Conservation (phyloP, 1,140 invertebrate genomes). For the Drosophila cardini region DNA sequence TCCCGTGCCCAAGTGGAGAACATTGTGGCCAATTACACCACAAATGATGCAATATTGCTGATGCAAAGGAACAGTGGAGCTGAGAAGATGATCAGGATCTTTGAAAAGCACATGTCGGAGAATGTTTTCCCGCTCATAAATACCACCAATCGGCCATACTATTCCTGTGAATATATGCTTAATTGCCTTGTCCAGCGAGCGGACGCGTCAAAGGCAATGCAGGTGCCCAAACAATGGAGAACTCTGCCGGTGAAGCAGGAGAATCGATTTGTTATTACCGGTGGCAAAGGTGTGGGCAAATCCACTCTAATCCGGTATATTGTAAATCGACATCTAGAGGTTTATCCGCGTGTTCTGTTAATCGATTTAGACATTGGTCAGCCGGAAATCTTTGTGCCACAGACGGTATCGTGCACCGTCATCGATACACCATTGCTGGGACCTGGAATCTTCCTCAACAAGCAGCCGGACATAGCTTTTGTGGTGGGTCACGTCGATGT, state of each 20-base stretch:
- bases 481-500: slow-evolving; percentile 86
- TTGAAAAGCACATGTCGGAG: slow-evolving; percentile 81
- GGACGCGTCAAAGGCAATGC: slow-evolving; percentile 55
- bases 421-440: slow-evolving; percentile 88
- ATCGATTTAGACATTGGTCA: slow-evolving; percentile 93
- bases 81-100: slow-evolving; percentile 50
- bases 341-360: slow-evolving; percentile 85
- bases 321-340: slow-evolving; percentile 87
- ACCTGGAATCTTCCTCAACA: slow-evolving; percentile 87
- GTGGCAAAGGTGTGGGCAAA: slow-evolving; percentile 91
- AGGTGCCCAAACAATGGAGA: slow-evolving; percentile 76
- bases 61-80: slow-evolving; percentile 62
- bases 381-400: slow-evolving; percentile 89
- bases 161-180: slow-evolving; percentile 65
- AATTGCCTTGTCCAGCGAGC: slow-evolving; percentile 67
- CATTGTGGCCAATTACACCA: slow-evolving; percentile 51
- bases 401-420: slow-evolving; percentile 88
- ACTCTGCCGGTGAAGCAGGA: slow-evolving; percentile 47
- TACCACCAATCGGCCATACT: slow-evolving; percentile 55
- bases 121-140: slow-evolving; percentile 84
- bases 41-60: slow-evolving; percentile 69
- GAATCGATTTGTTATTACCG: slow-evolving; percentile 85
- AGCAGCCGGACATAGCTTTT: slow-evolving; percentile 76
- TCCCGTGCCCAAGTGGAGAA: slow-evolving; percentile 55
- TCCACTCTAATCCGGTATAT: slow-evolving; percentile 89